Evolutionary conservation across 2,113 vertebrate genomes (phyloP).

Genomic region (Dryoscopus gambensis): DNA sequence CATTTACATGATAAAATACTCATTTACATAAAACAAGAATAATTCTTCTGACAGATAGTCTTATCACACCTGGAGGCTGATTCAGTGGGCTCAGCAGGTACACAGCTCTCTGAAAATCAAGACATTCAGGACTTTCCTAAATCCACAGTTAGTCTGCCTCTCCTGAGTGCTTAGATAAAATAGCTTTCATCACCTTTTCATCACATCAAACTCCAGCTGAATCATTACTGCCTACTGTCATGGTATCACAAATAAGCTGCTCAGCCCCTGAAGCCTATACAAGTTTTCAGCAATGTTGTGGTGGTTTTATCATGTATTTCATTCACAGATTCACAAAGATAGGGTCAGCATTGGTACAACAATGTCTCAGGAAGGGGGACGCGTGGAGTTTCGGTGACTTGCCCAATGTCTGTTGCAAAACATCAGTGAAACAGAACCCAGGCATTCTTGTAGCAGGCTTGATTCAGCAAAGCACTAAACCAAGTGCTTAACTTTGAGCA

Average conservation of each 20-base stretch:
- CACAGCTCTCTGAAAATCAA: not conserved
- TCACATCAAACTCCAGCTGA: not conserved
- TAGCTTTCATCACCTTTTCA: slow-evolving; percentile 42
- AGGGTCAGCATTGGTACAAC: not conserved
- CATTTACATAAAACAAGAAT: not conserved
- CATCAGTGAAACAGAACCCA: not conserved
- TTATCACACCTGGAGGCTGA: not conserved
- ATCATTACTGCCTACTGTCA: not conserved
- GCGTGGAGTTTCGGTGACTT: not conserved
- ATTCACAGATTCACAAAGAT: not conserved
- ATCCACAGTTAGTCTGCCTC: not conserved
- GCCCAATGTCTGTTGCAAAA: slow-evolving; percentile 33
- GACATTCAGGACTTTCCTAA: not conserved
- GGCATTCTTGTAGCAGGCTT: not conserved
- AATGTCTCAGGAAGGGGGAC: not conserved
- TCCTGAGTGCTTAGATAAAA: not conserved
- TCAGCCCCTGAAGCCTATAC: not conserved
- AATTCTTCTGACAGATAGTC: not conserved
- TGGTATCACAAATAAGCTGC: not conserved
- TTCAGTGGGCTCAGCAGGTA: not conserved
- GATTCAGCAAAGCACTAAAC: not conserved
- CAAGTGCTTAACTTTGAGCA: not conserved
- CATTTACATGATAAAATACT: not conserved
- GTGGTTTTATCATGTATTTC: not conserved
- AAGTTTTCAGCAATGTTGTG: not conserved